These are phyloP conservation scores for Uropetala carovei DNA, from an alignment of 2,888 invertebrate genomes.

Conservation along the genomic window DNA sequence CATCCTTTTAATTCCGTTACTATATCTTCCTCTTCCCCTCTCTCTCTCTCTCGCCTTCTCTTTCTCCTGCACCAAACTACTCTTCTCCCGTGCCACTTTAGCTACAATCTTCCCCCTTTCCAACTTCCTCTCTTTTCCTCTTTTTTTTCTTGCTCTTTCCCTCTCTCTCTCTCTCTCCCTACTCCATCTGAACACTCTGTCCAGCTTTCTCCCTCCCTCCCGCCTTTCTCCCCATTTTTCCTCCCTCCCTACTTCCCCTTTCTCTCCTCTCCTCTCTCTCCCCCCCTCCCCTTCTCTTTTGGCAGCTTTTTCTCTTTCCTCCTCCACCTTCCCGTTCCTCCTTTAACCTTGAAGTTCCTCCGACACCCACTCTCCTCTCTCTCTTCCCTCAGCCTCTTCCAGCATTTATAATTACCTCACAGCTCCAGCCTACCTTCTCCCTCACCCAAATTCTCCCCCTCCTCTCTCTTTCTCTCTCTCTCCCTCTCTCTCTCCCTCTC, in stretches of 20 bases:
- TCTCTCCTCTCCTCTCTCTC: not conserved
- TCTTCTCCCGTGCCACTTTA: too few species aligned
- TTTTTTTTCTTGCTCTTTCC: too few species aligned
- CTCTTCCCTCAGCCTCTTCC: constrained; percentile 18
- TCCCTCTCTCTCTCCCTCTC: not conserved
- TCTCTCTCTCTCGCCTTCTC: too few species aligned
- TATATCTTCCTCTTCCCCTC: too few species aligned
- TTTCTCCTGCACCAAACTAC: too few species aligned
- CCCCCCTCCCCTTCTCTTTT: not conserved
- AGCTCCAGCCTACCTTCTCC: constrained; percentile 24
- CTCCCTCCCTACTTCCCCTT: not conserved
- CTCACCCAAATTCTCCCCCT: not conserved
- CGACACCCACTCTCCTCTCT: constrained; percentile 52
- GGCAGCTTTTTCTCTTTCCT: not conserved
- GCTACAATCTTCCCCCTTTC: not conserved
- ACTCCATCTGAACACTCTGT: not conserved
- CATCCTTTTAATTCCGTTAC: too few species aligned
- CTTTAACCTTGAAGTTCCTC: constrained; percentile 61
- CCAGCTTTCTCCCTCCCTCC: not conserved
- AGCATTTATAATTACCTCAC: constrained; percentile 61
- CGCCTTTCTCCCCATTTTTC: not conserved
- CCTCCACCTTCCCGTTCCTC: not conserved
- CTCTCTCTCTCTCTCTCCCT: not conserved
- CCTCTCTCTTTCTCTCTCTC: not conserved
- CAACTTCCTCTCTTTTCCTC: not conserved